phyloP scores from a whole-genome alignment of 2,113 vertebrate species.

The Anser cygnoides region DNA sequence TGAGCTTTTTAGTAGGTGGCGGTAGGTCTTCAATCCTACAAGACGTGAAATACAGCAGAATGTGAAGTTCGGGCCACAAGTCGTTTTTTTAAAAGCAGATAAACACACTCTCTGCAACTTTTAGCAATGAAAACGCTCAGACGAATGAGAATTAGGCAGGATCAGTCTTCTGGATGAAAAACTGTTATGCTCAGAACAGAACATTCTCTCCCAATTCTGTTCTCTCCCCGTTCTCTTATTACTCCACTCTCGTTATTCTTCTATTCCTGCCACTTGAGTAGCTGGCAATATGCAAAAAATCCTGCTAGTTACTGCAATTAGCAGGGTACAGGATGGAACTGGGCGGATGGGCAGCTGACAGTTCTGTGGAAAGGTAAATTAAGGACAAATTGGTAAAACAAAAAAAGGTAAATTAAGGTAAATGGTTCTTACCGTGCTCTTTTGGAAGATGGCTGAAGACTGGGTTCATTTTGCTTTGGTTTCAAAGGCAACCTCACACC shows the following conservation, averaged over 20 bases:
- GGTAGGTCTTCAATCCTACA: conserved; percentile 90
- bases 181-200: not conserved
- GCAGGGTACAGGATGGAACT: not conserved
- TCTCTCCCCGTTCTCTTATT: not conserved
- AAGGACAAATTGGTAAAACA: not conserved
- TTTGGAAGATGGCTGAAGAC: conserved; percentile 85
- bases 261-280: not conserved
- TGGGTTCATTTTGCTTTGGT: conserved; percentile 85
- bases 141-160: not conserved
- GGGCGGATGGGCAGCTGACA: not conserved
- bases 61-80: not conserved
- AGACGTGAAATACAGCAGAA: not conserved
- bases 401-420: too few species aligned
- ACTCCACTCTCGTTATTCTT: not conserved
- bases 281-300: not conserved
- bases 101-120: not conserved
- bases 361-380: not conserved
- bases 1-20: conserved; percentile 88
- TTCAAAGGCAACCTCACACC: conserved; percentile 86
- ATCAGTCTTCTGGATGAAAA: not conserved
- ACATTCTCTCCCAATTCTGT: not conserved
- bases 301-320: not conserved
- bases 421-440: conserved; percentile 84
- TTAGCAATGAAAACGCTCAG: not conserved
- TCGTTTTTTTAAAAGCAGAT: not conserved